These are phyloP conservation scores for Oscheius sp. DNA, from an alignment of 2,888 invertebrate species.

Conservation along the genomic window DNA sequence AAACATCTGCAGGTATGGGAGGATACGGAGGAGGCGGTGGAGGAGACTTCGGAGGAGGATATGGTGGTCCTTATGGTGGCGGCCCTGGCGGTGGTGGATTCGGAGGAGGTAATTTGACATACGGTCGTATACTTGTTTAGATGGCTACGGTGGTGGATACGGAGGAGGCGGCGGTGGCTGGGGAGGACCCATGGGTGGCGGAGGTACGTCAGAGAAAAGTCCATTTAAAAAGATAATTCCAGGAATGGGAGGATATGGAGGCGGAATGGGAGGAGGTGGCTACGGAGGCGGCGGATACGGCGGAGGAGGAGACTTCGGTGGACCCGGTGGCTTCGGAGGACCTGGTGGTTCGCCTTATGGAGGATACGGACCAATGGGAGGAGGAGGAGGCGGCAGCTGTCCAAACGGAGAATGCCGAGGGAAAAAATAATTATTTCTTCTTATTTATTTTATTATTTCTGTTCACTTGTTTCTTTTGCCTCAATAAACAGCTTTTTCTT, in stretches of 20 bases:
- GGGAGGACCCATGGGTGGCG: conserved; percentile 44
- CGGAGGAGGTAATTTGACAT: conserved; percentile 12
- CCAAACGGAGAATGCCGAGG: conserved; percentile 42
- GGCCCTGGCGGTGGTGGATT: conserved; percentile 7
- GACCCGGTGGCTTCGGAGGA: conserved; percentile 21
- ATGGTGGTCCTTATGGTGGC: conserved; percentile 19
- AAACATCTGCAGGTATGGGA: conserved; percentile 16
- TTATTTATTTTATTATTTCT: conserved; percentile 13
- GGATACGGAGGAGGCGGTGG: conserved; percentile 28
- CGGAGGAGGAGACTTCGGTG: conserved; percentile 32
- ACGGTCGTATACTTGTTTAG: not conserved
- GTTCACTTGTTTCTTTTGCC: conserved; percentile 5
- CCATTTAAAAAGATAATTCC: too few relatives aligned
- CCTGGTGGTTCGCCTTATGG: conserved; percentile 30
- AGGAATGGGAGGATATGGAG: conserved; percentile 18
- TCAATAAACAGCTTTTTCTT: not conserved
- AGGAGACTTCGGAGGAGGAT: conserved; percentile 17
- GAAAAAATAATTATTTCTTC: conserved; percentile 15
- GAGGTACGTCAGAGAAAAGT: not conserved
- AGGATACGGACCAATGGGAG: conserved; percentile 12
- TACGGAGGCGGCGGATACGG: conserved; percentile 33
- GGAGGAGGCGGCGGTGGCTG: conserved; percentile 34
- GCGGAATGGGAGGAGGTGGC: conserved; percentile 26
- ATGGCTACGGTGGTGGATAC: conserved; percentile 21
- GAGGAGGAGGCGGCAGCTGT: conserved; percentile 38